Conservation (phyloP, 2,113 vertebrate genomes). For the Thalassarche chlororhynchos region DNA sequence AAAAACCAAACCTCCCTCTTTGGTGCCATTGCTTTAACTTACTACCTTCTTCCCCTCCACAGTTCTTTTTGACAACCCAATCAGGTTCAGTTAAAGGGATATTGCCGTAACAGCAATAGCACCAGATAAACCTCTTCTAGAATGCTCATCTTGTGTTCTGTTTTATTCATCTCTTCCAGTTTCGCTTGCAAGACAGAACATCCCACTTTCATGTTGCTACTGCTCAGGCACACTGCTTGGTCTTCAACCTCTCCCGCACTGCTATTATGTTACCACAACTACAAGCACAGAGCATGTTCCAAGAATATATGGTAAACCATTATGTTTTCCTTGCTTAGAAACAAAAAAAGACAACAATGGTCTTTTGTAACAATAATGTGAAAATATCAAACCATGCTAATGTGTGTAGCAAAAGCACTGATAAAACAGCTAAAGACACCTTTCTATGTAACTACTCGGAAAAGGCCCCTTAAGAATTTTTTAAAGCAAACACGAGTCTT, state of each 20-base stretch:
- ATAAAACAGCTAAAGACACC: not conserved
- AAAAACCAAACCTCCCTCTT: not conserved
- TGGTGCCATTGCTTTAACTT: not conserved
- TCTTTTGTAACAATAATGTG: not conserved
- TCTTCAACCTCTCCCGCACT: accelerated
- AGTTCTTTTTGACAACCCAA: not conserved
- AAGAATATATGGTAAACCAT: not conserved
- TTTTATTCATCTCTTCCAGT: not conserved
- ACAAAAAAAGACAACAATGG: not conserved
- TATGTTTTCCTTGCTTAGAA: not conserved
- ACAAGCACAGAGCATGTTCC: not conserved
- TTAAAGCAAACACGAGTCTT: not conserved
- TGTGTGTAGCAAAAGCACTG: not conserved
- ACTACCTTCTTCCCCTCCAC: not conserved
- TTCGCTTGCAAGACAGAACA: not conserved
- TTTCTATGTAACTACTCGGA: not conserved
- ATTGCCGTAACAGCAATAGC: not conserved
- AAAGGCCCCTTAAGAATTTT: not conserved
- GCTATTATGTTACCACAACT: not conserved
- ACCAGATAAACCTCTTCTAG: not conserved
- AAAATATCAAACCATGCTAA: not conserved
- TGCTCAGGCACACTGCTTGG: not conserved
- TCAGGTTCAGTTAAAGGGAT: not conserved
- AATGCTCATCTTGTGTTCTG: not conserved
- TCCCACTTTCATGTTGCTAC: accelerated